Percentiles rank a stretch among this genome's conserved stretches.
phyloP scores from a whole-genome alignment of 2,797 vertebrate species.

The Cheirogaleus major region DNA sequence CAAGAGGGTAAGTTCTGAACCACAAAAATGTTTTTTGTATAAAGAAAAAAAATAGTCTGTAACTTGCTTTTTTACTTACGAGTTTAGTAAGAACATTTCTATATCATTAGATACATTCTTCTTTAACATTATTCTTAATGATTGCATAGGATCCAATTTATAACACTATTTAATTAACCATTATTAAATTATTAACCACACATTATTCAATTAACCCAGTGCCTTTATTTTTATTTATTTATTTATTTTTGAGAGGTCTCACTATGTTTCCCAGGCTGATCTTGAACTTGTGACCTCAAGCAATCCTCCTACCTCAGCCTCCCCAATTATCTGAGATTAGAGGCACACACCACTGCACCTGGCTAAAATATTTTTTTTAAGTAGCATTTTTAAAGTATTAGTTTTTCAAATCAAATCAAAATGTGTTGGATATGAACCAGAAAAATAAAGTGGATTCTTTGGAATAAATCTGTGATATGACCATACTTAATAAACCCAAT shows the following conservation, averaged over 20 bases:
- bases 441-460: not conserved
- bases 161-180: not conserved
- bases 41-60: not conserved
- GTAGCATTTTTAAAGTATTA: not conserved
- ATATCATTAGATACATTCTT: not conserved
- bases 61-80: not conserved
- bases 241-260: not conserved
- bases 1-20: slow-evolving; percentile 90
- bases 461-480: not conserved
- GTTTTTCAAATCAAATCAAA: not conserved
- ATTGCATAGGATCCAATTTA: not conserved
- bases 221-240: not conserved
- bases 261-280: not conserved
- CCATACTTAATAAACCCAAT: not conserved
- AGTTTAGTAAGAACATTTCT: not conserved
- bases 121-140: not conserved
- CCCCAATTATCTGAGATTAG: not conserved
- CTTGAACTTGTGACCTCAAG: not conserved
- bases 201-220: not conserved
- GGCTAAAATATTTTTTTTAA: not conserved
- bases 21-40: not conserved
- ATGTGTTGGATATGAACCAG: not conserved
- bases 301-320: not conserved
- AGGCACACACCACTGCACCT: not conserved
- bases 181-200: slow-evolving; percentile 9